Evolutionary conservation across 2,113 vertebrate genomes (phyloP), one percentile per base, ranked within the genome.

Genomic region (Porphyrio hochstetteri): DNA sequence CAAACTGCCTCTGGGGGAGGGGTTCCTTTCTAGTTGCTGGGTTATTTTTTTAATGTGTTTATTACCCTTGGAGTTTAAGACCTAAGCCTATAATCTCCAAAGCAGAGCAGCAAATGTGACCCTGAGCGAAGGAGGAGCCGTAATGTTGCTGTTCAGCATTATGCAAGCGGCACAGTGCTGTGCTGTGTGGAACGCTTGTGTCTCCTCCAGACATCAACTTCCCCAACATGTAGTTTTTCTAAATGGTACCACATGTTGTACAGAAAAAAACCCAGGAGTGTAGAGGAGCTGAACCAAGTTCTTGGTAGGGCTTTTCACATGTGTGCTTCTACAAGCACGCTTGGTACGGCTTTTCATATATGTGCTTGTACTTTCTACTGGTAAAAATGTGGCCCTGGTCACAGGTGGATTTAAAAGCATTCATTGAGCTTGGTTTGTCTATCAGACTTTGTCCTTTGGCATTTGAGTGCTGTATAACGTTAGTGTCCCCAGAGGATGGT

Each of bases 61-160:
- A 67, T 93, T 90, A 75, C 69, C 60, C 57, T 23, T 55, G 33
- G 53, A 85, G 61, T 91, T 88, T 56, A 82, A 86, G 48, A 79
- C 29, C 23, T 77, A 81, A 88, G 85, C 82, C 56, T 81, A 23
- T 92, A 80, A 94, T 94, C 94, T 86, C 48, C 82, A 63, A 77
- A 77, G 92, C 71, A 75, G 55, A 93, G 90, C 82, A 64, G 82
- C 1, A 10, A 20, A 53, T 65, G 63, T 95, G 84, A 65, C 78
- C 84, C 87, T 57, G 14, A 79, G 78, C 2, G 0, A 35, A 70
- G 75, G 79, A 90, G 90, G 63, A 61, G 59, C 89, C 29, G 27
- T 18, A 36, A 29, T 5, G 20, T 60, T 75, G 61, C 7, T 91
- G 38, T 6, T 75, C 38, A 5, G 16, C 5, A 2, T 89, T 95